phyloP scores from a whole-genome alignment of 2,113 vertebrate species.

The Lophotis ruficrista region DNA sequence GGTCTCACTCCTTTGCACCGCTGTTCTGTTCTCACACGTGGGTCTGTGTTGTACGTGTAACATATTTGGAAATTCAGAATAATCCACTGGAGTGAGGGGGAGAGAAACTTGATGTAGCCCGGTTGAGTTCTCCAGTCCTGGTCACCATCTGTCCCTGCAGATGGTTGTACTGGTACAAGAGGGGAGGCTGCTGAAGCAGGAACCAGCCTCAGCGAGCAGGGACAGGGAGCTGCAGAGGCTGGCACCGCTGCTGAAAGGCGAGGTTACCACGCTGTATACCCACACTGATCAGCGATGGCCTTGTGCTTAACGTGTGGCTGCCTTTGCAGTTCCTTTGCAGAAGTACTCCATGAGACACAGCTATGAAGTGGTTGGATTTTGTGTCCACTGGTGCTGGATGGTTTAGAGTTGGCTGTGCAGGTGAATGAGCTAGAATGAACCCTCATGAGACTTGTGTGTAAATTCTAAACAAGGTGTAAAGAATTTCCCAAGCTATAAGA shows the following conservation, averaged over 20 bases:
- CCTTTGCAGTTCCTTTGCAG: not conserved
- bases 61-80: not conserved
- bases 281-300: accelerated
- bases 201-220: not conserved
- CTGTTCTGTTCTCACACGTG: not conserved
- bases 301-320: not conserved
- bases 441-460: accelerated
- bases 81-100: not conserved
- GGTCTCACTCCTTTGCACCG: accelerated
- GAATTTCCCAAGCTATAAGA: not conserved
- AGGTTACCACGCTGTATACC: not conserved
- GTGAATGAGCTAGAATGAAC: not conserved
- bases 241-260: not conserved
- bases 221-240: not conserved
- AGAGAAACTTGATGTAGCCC: not conserved
- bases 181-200: not conserved
- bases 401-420: not conserved
- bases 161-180: not conserved
- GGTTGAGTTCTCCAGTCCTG: not conserved
- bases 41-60: accelerated
- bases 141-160: not conserved
- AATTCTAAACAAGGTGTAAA: not conserved
- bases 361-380: not conserved
- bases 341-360: not conserved
- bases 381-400: not conserved